Evolutionary conservation across 35 echinoderm and acorn worm genomes (phyloP).

Genomic region (Heliocidaris tuberculata): DNA sequence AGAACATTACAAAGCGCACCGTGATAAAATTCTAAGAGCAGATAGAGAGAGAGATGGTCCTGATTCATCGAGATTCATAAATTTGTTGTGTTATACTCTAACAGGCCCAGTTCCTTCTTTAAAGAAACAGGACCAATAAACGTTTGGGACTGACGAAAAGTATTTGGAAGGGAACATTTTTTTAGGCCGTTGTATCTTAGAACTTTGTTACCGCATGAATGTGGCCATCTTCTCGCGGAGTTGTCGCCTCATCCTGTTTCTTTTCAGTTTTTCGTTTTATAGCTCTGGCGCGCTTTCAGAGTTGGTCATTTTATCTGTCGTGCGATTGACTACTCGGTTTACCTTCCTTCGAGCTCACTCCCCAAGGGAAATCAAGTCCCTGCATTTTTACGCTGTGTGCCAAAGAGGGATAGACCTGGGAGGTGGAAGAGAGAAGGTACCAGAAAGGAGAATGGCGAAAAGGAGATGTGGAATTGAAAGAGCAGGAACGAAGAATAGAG

Average conservation of each 20-base stretch:
- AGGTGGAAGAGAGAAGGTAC: too few species aligned
- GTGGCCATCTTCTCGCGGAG: neutral
- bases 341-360: neutral
- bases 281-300: neutral
- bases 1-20: too few species aligned
- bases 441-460: neutral
- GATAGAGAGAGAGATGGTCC: too few species aligned
- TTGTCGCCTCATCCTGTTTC: neutral
- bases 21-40: too few species aligned
- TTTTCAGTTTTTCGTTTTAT: neutral
- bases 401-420: neutral
- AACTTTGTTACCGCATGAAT: neutral
- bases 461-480: neutral
- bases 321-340: neutral
- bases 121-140: neutral
- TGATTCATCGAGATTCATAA: too few species aligned
- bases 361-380: neutral
- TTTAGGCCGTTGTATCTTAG: neutral
- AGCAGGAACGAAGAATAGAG: neutral
- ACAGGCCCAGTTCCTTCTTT: neutral
- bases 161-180: neutral
- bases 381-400: neutral
- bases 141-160: neutral
- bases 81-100: neutral
- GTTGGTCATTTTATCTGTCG: conserved; percentile 1